Percentiles rank a stretch among this genome's conserved stretches.
Conservation (phyloP, 1,140 invertebrate genomes). For the Callitettix versicolor region DNA sequence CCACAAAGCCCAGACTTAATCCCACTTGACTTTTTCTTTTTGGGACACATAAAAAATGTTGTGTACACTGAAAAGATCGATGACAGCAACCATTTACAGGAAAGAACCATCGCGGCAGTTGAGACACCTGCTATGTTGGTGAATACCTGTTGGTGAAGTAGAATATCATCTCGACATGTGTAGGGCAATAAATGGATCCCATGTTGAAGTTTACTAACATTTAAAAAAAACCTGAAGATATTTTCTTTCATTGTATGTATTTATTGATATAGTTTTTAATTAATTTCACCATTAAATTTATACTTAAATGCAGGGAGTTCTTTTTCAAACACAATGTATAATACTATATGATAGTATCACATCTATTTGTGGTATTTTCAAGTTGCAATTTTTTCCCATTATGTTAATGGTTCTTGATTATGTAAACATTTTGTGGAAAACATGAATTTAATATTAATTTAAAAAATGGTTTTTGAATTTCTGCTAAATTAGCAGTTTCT, state of each 20-base stretch:
- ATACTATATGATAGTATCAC: too few relatives aligned
- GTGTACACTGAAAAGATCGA: neutral
- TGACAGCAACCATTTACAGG: neutral
- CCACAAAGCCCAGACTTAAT: neutral
- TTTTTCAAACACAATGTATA: conserved; percentile 4
- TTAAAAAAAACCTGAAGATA: conserved; percentile 3
- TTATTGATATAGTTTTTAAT: neutral
- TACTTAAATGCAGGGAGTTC: neutral
- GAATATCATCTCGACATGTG: conserved; percentile 13
- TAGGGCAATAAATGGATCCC: conserved; percentile 16
- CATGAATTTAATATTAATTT: too few relatives aligned
- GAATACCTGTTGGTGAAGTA: conserved; percentile 1
- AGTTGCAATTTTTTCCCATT: too few relatives aligned
- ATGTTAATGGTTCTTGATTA: too few relatives aligned
- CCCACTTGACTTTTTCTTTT: conserved; percentile 3
- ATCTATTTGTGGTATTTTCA: too few relatives aligned
- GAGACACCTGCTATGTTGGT: conserved; percentile 5
- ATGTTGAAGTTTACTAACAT: conserved; percentile 8
- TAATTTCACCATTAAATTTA: conserved; percentile 8
- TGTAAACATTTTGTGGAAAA: too few relatives aligned
- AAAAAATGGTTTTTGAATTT: too few relatives aligned
- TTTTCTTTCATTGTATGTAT: conserved; percentile 1
- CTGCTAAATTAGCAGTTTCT: too few relatives aligned
- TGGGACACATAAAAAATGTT: conserved; percentile 2
- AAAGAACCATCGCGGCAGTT: neutral